These are phyloP conservation scores for Prolemur simus DNA, from an alignment of 2,113 vertebrate genomes.

Conservation along the genomic window DNA sequence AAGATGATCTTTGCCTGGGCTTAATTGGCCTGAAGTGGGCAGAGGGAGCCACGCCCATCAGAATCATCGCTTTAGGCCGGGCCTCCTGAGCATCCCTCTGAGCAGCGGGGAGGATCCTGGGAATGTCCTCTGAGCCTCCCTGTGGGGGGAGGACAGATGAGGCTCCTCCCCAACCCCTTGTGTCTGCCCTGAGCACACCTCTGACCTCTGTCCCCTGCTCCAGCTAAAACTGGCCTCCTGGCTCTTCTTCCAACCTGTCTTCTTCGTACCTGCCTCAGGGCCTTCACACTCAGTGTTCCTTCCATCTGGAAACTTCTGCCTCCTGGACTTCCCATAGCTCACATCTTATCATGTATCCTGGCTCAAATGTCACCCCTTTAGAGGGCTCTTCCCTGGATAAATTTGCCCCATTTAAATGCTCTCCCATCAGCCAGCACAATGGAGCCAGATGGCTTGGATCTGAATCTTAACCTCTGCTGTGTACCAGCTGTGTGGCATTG, in stretches of 20 bases:
- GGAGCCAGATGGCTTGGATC: not conserved
- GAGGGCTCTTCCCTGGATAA: not conserved
- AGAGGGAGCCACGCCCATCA: not conserved
- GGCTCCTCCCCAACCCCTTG: not conserved
- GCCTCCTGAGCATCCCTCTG: not conserved
- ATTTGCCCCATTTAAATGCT: slow-evolving; percentile 20
- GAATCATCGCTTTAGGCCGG: not conserved
- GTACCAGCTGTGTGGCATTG: not conserved
- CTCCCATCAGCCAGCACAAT: not conserved
- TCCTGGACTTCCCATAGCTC: not conserved
- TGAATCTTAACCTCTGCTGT: not conserved
- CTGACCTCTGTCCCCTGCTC: not conserved
- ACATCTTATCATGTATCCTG: not conserved
- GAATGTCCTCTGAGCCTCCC: not conserved
- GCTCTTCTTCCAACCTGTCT: not conserved
- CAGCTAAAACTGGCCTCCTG: not conserved
- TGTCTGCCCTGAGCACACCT: not conserved
- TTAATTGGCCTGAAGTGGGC: not conserved
- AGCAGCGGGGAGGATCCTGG: not conserved
- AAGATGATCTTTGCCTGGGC: not conserved
- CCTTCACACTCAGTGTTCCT: not conserved
- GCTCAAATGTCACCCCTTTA: not conserved
- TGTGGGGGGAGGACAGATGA: not conserved
- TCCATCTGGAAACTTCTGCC: slow-evolving; percentile 56
- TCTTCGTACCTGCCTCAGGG: not conserved